A percentile compares a stretch with the other conserved stretches of the same genome.
Conservation (phyloP, 2,888 invertebrate species). For the Eudasyphora cyanicolor region DNA sequence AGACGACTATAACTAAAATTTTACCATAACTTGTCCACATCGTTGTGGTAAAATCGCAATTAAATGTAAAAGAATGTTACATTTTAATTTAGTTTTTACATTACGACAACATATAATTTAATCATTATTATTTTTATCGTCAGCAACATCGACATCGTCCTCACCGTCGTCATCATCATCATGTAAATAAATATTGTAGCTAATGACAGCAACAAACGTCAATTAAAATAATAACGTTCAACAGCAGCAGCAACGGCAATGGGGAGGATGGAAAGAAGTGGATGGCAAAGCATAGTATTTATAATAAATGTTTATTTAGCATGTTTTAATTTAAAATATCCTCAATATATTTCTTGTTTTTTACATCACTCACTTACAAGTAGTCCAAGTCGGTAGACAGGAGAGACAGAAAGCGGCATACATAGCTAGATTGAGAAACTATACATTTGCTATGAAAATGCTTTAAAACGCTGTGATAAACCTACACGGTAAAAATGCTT, state of each 20-base stretch:
- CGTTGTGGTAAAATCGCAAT: too few relatives aligned
- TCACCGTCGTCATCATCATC: constrained; percentile 64
- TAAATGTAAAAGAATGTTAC: constrained; percentile 38
- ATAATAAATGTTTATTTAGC: constrained; percentile 64
- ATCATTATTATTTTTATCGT: background rate
- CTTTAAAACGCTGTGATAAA: background rate
- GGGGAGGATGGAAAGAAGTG: constrained; percentile 4
- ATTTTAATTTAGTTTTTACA: constrained; percentile 45
- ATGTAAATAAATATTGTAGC: constrained; percentile 68
- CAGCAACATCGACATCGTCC: constrained; percentile 63
- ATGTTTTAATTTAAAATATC: constrained; percentile 60
- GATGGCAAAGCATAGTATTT: constrained; percentile 26
- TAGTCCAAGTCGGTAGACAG: constrained; percentile 16
- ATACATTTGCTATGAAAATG: constrained; percentile 5
- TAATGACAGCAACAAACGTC: constrained; percentile 67
- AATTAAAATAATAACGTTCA: constrained; percentile 55
- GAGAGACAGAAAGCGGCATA: background rate
- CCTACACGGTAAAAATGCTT: too few relatives aligned
- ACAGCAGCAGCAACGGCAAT: constrained; percentile 38
- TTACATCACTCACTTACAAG: constrained; percentile 26
- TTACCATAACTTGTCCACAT: too few relatives aligned
- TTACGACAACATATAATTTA: constrained; percentile 70
- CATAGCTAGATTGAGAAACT: constrained; percentile 14
- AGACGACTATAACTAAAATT: too few relatives aligned
- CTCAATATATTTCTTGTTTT: constrained; percentile 52